Evolutionary conservation across 2,888 invertebrate species (phyloP), one percentile per base, ranked within the genome.

Genomic region (Hipparchia semele): DNA sequence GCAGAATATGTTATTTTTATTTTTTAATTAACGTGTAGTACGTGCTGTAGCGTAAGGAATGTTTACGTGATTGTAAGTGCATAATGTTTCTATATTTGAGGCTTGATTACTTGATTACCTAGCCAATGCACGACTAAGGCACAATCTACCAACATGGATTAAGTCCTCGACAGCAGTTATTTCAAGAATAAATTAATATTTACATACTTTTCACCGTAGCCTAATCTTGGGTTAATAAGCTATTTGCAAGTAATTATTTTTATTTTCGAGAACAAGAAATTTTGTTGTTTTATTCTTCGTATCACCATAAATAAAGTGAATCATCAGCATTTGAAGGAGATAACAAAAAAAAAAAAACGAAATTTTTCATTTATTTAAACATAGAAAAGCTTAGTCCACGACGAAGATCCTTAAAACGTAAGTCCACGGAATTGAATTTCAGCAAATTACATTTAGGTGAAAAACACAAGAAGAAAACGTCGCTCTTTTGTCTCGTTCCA

Each of bases 401-500:
- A 53, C 7, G 33, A 65, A 65, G 51, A 51, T 65, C 12, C 53
- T 65, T 65, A 64, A 51, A 49, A 51, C 64, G 51, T 33, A 33
- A 65, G 33, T 64, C 49, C 67, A 13, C 13, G 46, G 49, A 46
- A 69, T 61, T 69, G 69, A 69, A 69, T 69, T 69, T 61, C 33
- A 45, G 6, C 46, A 49, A 71, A 59, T 66, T 45, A 61, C 56
- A 39, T 71, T 67, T 53, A 67, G 67, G 39, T 64, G 67, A 71
- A 67, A 67, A 58, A 70, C 5, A 62, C 5, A 62, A 64, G 33
- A 64, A 74, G 70, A 68, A 68, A 72, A 72, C 64, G 39, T 49
- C 51, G 56, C 51, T 58, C 71, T 69, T 81, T 86, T 87, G 87
- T 86, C 76, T 75, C 75, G 73, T 77, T 82, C 68, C 9, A 61